These are phyloP conservation scores for Melanocharis versteri DNA, from an alignment of 2,113 vertebrate species.

Conservation along the genomic window DNA sequence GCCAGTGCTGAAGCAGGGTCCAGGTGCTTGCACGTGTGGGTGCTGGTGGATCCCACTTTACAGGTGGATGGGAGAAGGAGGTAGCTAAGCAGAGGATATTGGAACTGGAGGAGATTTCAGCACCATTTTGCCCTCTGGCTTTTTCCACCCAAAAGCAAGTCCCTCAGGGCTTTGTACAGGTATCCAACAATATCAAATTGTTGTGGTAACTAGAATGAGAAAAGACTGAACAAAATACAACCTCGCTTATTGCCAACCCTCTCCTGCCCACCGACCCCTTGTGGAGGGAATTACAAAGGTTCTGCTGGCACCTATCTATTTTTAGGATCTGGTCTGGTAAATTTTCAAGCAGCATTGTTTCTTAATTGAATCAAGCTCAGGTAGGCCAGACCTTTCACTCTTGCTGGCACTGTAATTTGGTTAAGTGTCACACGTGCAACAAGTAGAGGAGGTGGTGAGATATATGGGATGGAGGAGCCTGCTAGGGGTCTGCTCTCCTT, in stretches of 20 bases:
- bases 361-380: neutral
- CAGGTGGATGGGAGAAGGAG: neutral
- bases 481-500: neutral
- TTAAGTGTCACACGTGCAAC: neutral
- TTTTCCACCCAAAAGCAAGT: neutral
- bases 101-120: neutral
- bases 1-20: neutral
- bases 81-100: neutral
- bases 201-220: neutral
- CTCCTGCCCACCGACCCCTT: neutral
- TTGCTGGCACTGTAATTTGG: neutral
- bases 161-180: rapidly evolving
- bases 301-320: neutral
- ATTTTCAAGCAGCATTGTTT: neutral
- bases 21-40: neutral
- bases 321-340: neutral
- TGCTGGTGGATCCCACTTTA: neutral
- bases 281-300: neutral
- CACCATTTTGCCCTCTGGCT: neutral
- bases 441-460: neutral
- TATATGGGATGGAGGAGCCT: rapidly evolving
- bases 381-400: neutral
- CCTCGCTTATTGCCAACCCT: neutral
- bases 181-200: neutral
- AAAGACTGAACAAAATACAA: neutral